phyloP scores from a whole-genome alignment of 1,140 invertebrate genomes.

The Phenacoccus solenopsis region DNA sequence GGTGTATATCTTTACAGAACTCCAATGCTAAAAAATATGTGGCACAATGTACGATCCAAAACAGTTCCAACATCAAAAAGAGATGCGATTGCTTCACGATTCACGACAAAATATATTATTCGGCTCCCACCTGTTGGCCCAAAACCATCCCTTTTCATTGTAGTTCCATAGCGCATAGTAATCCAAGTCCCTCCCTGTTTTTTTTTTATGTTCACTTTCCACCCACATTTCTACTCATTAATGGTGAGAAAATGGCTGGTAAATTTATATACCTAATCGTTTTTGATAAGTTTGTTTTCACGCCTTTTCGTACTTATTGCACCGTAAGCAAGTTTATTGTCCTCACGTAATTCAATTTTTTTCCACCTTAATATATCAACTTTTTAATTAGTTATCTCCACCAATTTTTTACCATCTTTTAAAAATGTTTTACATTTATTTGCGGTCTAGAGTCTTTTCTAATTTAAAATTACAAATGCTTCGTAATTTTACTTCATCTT shows the following conservation, averaged over 20 bases:
- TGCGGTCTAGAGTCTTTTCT: too few relatives aligned
- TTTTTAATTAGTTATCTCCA: too few relatives aligned
- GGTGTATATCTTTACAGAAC: not conserved
- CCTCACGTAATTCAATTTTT: not conserved
- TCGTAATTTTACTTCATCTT: too few relatives aligned
- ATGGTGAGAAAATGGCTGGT: not conserved
- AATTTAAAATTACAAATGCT: too few relatives aligned
- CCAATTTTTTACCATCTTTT: too few relatives aligned
- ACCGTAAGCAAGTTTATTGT: not conserved
- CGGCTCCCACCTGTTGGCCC: conserved; percentile 12
- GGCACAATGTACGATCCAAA: conserved; percentile 1
- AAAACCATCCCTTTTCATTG: conserved; percentile 12
- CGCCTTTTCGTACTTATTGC: too few relatives aligned
- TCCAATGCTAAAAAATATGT: not conserved
- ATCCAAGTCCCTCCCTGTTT: conserved; percentile 11
- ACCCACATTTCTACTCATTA: not conserved
- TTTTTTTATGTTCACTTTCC: not conserved
- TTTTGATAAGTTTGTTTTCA: not conserved
- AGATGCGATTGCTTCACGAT: conserved; percentile 12
- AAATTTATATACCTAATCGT: not conserved
- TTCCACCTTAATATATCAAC: not conserved
- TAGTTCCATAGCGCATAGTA: not conserved
- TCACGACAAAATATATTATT: conserved; percentile 15
- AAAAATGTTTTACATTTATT: too few relatives aligned
- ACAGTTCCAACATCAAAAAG: conserved; percentile 12